Evolutionary conservation across 2,888 invertebrate genomes (phyloP), one percentile per base, ranked within the genome.

Genomic region (Idaea straminata): DNA sequence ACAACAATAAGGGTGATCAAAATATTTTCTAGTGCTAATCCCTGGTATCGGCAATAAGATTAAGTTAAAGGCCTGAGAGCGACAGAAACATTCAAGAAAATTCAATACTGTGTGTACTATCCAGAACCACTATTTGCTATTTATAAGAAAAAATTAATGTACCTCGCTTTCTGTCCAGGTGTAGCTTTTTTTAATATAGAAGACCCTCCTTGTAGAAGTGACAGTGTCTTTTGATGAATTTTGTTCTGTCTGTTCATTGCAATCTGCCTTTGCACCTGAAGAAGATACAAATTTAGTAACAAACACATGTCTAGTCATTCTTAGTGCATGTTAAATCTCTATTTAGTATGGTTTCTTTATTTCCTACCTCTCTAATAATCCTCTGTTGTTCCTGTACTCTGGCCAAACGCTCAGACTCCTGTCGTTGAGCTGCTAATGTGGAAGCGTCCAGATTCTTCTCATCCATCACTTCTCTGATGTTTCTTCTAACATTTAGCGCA

Each of bases 381-480:
- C 96, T 94, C 79, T 97, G 97, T 77, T 97, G 97, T 75, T 97
- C 97, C 80, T 97, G 97, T 13, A 97, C 97, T 62, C 97, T 93
- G 5, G 96, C 95, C 74, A 97, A 92, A 82, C 97, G 94, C 87
- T 99, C 98, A 72, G 97, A 96, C 92, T 99, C 99, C 84, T 98
- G 98, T 47, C 97, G 93, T 85, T 99, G 99, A 0, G 99, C 99
- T 35, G 96, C 96, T 64, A 98, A 88, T 3, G 99, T 99, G 15
- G 97, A 97, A 70, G 97, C 97, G 83, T 99, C 99, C 70, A 99
- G 89, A 82, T 98, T 97, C 70, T 97, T 97, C 80, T 98, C 98
- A 81, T 97, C 97, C 95, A 98, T 96, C 7, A 99, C 98, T 89
- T 98, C 98, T 66, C 98, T 95, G 75, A 98, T 98, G 82, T 98